phyloP scores from a whole-genome alignment of 2,888 invertebrate genomes.

The Hermodice carunculata region DNA sequence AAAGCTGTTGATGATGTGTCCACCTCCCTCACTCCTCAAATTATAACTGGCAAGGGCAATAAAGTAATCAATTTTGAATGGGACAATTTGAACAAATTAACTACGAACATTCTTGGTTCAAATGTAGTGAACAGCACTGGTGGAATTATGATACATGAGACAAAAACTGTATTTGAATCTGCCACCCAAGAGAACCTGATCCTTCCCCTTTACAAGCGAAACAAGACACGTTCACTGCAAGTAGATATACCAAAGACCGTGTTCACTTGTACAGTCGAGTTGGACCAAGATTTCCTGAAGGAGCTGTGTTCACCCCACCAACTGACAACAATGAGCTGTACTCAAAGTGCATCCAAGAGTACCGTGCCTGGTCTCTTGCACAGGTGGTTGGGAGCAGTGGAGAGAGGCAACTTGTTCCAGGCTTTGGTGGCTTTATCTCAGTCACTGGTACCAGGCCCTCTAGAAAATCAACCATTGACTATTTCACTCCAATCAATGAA shows the following conservation, averaged over 20 bases:
- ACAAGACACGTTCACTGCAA: neutral
- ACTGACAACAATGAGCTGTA: neutral
- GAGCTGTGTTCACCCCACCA: neutral
- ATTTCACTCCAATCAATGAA: conserved; percentile 27
- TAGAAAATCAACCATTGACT: conserved; percentile 28
- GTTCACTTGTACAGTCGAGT: neutral
- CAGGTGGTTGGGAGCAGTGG: conserved; percentile 14
- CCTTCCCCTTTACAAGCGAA: conserved; percentile 1
- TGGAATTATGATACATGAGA: conserved; percentile 18
- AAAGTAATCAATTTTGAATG: neutral
- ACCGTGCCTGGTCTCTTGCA: neutral
- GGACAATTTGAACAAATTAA: conserved; percentile 10
- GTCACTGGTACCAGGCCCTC: conserved; percentile 11
- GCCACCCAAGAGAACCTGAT: neutral
- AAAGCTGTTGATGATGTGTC: neutral
- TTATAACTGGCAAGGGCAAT: conserved; percentile 1
- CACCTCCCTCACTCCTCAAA: neutral
- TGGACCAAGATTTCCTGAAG: conserved; percentile 4
- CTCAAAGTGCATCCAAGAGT: neutral
- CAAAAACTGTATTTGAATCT: conserved; percentile 11
- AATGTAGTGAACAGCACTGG: conserved; percentile 6
- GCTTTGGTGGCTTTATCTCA: conserved; percentile 20
- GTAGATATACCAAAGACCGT: neutral
- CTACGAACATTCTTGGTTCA: neutral
- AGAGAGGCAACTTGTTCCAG: conserved; percentile 13